Evolutionary conservation across 2,113 vertebrate genomes (phyloP).

Genomic region (Pterocles burchelli): DNA sequence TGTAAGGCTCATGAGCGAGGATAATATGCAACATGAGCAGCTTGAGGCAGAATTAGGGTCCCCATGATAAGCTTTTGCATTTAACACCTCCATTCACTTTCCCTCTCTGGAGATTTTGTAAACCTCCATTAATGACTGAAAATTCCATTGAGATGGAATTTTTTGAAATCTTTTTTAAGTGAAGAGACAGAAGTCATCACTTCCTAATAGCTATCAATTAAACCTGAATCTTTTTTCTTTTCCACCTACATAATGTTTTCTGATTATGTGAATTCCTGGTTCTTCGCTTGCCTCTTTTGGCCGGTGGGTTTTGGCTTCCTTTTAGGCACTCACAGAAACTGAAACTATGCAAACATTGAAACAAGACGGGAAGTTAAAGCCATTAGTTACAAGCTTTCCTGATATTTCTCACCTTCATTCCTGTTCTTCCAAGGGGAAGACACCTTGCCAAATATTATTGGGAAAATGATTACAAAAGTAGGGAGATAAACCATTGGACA

Average conservation of each 20-base stretch:
- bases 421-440: neutral
- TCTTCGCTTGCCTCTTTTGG: neutral
- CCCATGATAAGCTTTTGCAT: neutral
- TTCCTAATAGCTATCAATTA: conserved; percentile 1
- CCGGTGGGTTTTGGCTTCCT: neutral
- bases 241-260: neutral
- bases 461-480: neutral
- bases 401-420: neutral
- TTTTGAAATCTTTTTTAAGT: neutral
- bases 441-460: neutral
- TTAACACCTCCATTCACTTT: neutral
- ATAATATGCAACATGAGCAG: neutral
- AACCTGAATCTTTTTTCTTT: neutral
- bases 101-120: neutral
- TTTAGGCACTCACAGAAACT: neutral
- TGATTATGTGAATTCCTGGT: neutral
- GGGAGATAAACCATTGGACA: neutral
- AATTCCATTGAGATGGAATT: neutral
- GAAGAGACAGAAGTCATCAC: neutral
- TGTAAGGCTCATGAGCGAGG: neutral
- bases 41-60: neutral
- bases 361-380: neutral
- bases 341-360: neutral
- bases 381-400: neutral
- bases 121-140: conserved; percentile 1